Evolutionary conservation across 1,140 invertebrate genomes (phyloP).

Genomic region (Scylla paramamosain): DNA sequence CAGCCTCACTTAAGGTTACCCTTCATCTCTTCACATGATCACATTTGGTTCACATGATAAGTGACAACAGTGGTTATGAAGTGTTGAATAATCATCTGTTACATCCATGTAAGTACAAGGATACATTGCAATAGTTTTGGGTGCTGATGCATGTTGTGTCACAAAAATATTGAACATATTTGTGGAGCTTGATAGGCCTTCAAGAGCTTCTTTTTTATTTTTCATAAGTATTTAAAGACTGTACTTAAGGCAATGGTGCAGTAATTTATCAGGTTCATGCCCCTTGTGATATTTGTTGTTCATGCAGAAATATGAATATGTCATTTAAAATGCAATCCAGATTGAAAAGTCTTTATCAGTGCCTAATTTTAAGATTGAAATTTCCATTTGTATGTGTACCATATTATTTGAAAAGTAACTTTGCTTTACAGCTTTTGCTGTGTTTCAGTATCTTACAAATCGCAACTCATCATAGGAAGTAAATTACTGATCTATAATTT

Average conservation of each 20-base stretch:
- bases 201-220: background rate
- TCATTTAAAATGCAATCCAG: background rate
- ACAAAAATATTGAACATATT: background rate
- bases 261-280: background rate
- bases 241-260: background rate
- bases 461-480: too few species aligned
- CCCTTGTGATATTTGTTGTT: background rate
- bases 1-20: conserved; percentile 31
- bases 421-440: background rate
- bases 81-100: background rate
- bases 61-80: background rate
- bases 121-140: conserved; percentile 26
- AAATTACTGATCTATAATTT: too few species aligned
- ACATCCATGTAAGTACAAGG: conserved; percentile 16
- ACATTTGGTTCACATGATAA: conserved; percentile 28
- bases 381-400: background rate
- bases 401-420: background rate
- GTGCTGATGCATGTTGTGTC: background rate
- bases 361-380: conserved; percentile 31
- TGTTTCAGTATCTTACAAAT: too few species aligned
- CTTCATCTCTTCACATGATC: background rate
- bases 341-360: conserved; percentile 25
- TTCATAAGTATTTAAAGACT: background rate
- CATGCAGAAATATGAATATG: background rate
- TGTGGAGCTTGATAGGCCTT: background rate